phyloP scores from a whole-genome alignment of 2,888 invertebrate genomes.

The Anthoptus insignis region DNA sequence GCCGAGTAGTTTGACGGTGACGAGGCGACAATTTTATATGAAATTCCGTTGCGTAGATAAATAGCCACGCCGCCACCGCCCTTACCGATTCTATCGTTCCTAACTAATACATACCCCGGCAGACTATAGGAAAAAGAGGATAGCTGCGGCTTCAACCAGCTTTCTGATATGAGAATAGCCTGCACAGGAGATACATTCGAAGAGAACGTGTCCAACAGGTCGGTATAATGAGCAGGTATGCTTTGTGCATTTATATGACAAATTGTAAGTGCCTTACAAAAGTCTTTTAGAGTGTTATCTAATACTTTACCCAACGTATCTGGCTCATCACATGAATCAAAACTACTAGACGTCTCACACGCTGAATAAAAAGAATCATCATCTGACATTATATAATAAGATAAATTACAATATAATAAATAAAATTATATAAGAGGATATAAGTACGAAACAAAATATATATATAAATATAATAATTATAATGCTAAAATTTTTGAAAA shows the following conservation, averaged over 20 bases:
- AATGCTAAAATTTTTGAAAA: no score
- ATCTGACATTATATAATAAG: neutral
- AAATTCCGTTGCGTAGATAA: neutral
- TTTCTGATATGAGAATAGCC: neutral
- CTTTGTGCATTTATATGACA: no score
- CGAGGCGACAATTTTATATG: neutral
- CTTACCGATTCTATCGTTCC: neutral
- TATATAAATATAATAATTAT: no score
- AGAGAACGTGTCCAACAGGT: neutral
- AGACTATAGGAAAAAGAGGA: neutral
- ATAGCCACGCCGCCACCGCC: neutral
- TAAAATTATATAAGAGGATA: no score
- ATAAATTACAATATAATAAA: no score
- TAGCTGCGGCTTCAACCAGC: neutral
- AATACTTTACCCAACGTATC: no score
- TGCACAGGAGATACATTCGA: no score
- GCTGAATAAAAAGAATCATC: neutral
- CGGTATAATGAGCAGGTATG: neutral
- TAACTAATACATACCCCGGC: neutral
- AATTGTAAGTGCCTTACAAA: no score
- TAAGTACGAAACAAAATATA: no score
- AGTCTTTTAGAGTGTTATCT: no score
- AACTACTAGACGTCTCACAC: no score
- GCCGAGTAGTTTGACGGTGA: neutral
- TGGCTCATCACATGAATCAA: no score